Conservation (phyloP, 1,140 invertebrate genomes). For the Cotesia chilonis region DNA sequence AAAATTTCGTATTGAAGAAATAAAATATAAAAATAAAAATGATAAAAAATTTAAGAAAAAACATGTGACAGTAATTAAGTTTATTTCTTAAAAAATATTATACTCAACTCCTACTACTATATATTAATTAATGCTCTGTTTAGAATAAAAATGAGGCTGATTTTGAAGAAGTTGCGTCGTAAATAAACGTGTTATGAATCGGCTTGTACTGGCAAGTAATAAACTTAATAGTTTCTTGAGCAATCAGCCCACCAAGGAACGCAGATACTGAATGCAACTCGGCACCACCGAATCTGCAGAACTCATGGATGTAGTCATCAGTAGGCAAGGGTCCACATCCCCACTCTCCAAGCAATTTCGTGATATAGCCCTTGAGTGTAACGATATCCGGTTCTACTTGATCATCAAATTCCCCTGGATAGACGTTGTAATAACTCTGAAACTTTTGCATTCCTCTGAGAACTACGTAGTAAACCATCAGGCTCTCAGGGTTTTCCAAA, state of each 20-base stretch:
- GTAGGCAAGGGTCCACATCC: constrained; percentile 80
- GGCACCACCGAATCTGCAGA: constrained; percentile 91
- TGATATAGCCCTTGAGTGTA: constrained; percentile 81
- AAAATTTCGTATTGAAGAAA: no score
- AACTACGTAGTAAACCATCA: constrained; percentile 91
- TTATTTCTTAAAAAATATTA: constrained; percentile 20
- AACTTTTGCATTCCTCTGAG: constrained; percentile 92
- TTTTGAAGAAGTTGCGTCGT: constrained; percentile 91
- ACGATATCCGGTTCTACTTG: constrained; percentile 90
- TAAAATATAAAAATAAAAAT: no score
- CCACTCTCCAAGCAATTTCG: constrained; percentile 86
- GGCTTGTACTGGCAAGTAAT: constrained; percentile 96
- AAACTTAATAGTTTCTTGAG: constrained; percentile 98
- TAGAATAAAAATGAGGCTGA: constrained; percentile 79
- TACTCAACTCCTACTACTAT: no score
- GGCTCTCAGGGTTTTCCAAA: constrained; percentile 81
- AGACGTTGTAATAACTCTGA: constrained; percentile 84
- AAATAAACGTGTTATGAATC: constrained; percentile 94
- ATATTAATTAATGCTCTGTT: neutral
- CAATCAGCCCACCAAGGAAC: constrained; percentile 90
- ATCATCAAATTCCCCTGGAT: constrained; percentile 88
- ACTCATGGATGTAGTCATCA: constrained; percentile 95
- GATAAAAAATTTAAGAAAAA: no score
- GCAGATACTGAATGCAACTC: constrained; percentile 96
- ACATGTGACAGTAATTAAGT: neutral